Percentiles rank a stretch among this genome's conserved stretches.
Conservation (phyloP, 2,888 invertebrate genomes). For the Mythimna ferrago region DNA sequence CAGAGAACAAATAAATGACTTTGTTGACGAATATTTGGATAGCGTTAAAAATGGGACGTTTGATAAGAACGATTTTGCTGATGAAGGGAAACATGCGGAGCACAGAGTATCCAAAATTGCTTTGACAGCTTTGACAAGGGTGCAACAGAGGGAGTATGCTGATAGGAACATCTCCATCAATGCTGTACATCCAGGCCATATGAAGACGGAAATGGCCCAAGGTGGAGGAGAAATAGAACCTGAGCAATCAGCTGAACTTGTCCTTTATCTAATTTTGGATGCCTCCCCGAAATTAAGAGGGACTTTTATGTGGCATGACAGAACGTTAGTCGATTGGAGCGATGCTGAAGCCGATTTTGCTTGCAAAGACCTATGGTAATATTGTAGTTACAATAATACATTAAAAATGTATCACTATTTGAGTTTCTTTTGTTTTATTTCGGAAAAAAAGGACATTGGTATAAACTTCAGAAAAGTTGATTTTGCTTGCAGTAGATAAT, state of each 20-base stretch:
- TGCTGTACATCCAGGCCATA: constrained; percentile 82
- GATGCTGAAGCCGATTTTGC: constrained; percentile 80
- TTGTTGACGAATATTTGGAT: constrained; percentile 83
- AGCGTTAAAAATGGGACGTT: constrained; percentile 84
- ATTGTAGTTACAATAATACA: neutral
- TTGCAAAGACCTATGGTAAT: constrained; percentile 76
- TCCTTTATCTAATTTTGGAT: constrained; percentile 92
- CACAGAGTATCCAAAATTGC: constrained; percentile 86
- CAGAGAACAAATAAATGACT: constrained; percentile 78
- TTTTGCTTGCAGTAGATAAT: too few relatives aligned
- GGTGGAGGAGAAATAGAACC: constrained; percentile 91
- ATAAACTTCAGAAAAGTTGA: too few relatives aligned
- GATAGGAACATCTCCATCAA: constrained; percentile 82
- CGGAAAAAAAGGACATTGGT: too few relatives aligned
- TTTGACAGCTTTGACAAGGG: constrained; percentile 81
- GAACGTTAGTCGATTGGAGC: constrained; percentile 92
- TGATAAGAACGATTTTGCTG: constrained; percentile 82
- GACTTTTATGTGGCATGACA: constrained; percentile 92
- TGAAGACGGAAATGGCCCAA: constrained; percentile 83
- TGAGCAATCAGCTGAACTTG: constrained; percentile 89
- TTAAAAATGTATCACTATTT: too few relatives aligned
- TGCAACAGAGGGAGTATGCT: constrained; percentile 81
- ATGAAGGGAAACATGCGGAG: constrained; percentile 85
- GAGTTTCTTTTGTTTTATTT: constrained; percentile 20
- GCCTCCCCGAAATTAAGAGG: constrained; percentile 91